Evolutionary conservation across 2,113 vertebrate genomes (phyloP).

Genomic region (Lontra canadensis): DNA sequence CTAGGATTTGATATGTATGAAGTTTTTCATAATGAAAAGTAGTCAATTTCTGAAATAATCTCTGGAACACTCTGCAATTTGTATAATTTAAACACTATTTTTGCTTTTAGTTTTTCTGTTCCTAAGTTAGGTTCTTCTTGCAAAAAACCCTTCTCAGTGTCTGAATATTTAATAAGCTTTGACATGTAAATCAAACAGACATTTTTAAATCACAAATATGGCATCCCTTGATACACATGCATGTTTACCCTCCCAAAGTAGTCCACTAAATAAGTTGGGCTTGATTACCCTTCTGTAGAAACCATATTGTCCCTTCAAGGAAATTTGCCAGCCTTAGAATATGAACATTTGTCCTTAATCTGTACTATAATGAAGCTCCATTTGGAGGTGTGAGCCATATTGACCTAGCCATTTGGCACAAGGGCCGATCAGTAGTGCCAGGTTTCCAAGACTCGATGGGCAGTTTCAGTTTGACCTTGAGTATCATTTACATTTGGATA

Average conservation of each 20-base stretch:
- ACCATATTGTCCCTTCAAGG: background rate
- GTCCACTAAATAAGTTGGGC: background rate
- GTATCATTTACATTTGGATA: background rate
- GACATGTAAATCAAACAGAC: background rate
- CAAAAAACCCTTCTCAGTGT: background rate
- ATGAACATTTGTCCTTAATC: background rate
- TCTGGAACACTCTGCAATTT: background rate
- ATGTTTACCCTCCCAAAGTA: background rate
- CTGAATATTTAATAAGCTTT: background rate
- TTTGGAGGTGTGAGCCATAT: background rate
- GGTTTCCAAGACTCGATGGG: background rate
- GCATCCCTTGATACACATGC: background rate
- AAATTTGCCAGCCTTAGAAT: background rate
- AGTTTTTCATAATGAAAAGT: background rate
- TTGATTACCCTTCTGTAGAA: background rate
- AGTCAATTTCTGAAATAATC: background rate
- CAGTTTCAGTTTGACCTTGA: background rate
- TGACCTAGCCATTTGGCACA: background rate
- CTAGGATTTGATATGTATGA: background rate
- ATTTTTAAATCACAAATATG: background rate
- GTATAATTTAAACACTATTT: background rate
- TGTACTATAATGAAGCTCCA: background rate
- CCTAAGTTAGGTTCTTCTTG: background rate
- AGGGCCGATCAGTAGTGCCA: background rate
- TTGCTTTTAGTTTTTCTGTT: slow-evolving; percentile 2